Base-by-base conservation (phyloP, 1,140 invertebrate species). In the Bombus soroeensis region DNA sequence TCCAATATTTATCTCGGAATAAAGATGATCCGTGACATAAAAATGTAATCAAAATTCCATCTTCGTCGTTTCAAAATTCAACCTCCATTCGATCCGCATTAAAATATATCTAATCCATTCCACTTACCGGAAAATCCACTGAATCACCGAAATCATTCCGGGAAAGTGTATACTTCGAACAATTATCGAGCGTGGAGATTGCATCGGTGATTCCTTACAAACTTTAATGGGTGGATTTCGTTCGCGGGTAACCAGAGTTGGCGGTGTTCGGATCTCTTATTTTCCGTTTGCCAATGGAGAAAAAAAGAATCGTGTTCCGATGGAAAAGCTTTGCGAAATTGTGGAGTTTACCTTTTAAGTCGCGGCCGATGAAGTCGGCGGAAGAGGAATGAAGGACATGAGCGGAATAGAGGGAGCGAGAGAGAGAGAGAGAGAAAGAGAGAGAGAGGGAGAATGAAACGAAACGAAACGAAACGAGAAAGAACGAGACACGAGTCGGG, bases 281-380 rank as follows among this genome's bases (percentile, higher is more conserved):
- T 80, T 64, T n/a, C 74, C 74, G 75, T 47, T 72, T 62, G 12
- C 59, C 71, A 47, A 59, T 12, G 6, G 15, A 66, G 62, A 18
- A 28, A 18, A 81, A 82, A 66, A 78, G 70, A 87, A 78, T 81
- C 79, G 75, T 81, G 76, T 86, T 76, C 59, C 89, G 81, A 90
- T 90, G 81, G 75, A 87, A 87, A 89, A 86, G 68, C 80, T 81
- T 80, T 41, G 85, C 87, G 87, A 86, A 89, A 81, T 83, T 76
- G 74, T 79, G 43, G 64, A 86, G 86, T 90, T 89, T 90, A 90
- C 83, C 89, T 90, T 87, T 73, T 53, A 79, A 84, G 75, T 84
- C 53, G 74, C 34, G 76, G 62, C 76, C 83, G 77, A 85, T 85
- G 77, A 80, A 80, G 83, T 80, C 57, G 53, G 41, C 81, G 86